Evolutionary conservation across 2,797 vertebrate species (phyloP).

Genomic region (Oceanodroma leucorhoa): DNA sequence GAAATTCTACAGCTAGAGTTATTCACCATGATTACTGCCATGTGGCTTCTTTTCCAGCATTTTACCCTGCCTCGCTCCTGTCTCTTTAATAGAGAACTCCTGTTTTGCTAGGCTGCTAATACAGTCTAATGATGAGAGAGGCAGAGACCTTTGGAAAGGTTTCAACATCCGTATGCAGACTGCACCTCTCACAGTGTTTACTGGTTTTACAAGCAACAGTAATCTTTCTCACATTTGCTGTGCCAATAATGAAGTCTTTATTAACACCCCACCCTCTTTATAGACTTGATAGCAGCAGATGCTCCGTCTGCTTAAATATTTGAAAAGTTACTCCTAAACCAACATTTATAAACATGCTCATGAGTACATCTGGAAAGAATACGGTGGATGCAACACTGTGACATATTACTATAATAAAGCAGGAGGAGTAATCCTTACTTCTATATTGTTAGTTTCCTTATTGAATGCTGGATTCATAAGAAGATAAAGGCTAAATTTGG

Average conservation of each 20-base stretch:
- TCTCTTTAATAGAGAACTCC: not conserved
- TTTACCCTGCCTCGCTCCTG: slow-evolving; percentile 5
- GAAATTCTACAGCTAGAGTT: slow-evolving; percentile 48
- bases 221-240: slow-evolving; percentile 26
- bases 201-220: slow-evolving; percentile 16
- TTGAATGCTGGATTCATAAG: not conserved
- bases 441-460: not conserved
- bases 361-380: not conserved
- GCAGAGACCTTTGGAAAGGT: not conserved
- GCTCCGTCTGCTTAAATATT: slow-evolving; percentile 41
- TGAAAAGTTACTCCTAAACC: slow-evolving; percentile 27
- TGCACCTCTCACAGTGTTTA: not conserved
- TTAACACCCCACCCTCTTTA: slow-evolving; percentile 12
- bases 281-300: slow-evolving; percentile 8
- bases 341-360: not conserved
- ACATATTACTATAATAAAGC: not conserved
- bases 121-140: not conserved
- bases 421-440: not conserved
- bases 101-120: not conserved
- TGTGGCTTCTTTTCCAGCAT: slow-evolving; percentile 10
- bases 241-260: slow-evolving; percentile 33
- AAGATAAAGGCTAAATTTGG: not conserved
- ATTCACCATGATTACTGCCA: slow-evolving; percentile 23
- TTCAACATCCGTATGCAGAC: not conserved
- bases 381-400: not conserved